Evolutionary conservation across 2,888 invertebrate species (phyloP), one percentile per base, ranked within the genome.

Genomic region (Adelognathus sp.): DNA sequence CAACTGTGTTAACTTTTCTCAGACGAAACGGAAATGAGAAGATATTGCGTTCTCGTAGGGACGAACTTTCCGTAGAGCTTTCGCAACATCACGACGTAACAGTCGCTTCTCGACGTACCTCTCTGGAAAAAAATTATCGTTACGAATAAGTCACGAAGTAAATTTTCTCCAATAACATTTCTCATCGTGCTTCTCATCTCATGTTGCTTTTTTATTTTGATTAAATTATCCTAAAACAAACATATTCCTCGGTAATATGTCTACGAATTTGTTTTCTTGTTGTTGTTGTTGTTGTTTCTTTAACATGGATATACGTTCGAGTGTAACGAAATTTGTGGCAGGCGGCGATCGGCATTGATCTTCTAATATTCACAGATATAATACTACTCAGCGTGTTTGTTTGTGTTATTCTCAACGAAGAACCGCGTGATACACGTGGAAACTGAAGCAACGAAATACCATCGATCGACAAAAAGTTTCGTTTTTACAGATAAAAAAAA

Each of bases 221-320:
- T 88, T 86, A 86, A 85, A 87, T 84, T 87, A 89, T 88, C 85
- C 87, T 90, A 88, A 86, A 88, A 89, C 87, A 87, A 88, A 86
- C 87, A 88, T 87, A 86, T 86, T 74, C 54, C 66, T 85, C 86
- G 87, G 80, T 85, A 85, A 88, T 86, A 84, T 86, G 84, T 83
- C 88, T 89, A 89, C 85, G 82, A 84, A 86, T 78, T 71, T 70
- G 69, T 50, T 60, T 5, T 60, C 1, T 6, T 9, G 5, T n/a
- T 1, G 29, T 86, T 76, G 64, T 70, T 71, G 36, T 31, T 87
- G 70, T 70, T 66, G 67, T 46, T 87, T 67, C 60, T 74, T 75
- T 60, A 88, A 88, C 86, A 88, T 84, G 86, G 81, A 89, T 88
- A 87, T 87, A 88, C 86, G 85, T 81, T 67, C 85, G 83, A 86